These are phyloP conservation scores for Melangyna quadrimaculata DNA, from an alignment of 2,888 invertebrate species.

Conservation along the genomic window DNA sequence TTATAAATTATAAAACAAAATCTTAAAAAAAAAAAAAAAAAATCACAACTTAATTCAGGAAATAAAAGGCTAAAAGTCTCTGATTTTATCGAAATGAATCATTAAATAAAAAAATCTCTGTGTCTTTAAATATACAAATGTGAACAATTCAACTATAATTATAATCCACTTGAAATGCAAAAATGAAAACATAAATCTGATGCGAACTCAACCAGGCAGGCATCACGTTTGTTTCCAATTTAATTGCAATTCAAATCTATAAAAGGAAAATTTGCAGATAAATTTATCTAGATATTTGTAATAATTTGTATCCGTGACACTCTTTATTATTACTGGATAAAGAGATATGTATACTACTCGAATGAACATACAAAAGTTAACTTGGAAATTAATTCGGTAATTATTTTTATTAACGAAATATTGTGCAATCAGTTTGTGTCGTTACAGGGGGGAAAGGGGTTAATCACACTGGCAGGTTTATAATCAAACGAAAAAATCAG, in stretches of 20 bases:
- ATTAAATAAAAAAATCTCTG: background rate
- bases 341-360: background rate
- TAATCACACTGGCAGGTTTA: background rate
- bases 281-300: background rate
- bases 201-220: too few relatives aligned
- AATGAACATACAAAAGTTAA: background rate
- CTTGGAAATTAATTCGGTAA: background rate
- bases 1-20: background rate
- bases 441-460: background rate
- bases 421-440: background rate
- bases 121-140: background rate
- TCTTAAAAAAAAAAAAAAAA: background rate
- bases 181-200: slow-evolving; percentile 22
- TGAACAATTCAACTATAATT: slow-evolving; percentile 14
- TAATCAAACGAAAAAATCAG: background rate
- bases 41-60: background rate
- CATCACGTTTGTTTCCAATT: slow-evolving; percentile 21
- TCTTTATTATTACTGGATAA: background rate
- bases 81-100: slow-evolving; percentile 5
- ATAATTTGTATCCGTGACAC: slow-evolving; percentile 11
- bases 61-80: background rate
- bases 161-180: slow-evolving; percentile 12
- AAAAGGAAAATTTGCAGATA: slow-evolving; percentile 12
- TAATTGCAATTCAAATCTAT: slow-evolving; percentile 36
- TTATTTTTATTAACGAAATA: background rate